These are phyloP conservation scores for Drosophila elegans DNA, from an alignment of 1,140 invertebrate genomes.

Conservation along the genomic window DNA sequence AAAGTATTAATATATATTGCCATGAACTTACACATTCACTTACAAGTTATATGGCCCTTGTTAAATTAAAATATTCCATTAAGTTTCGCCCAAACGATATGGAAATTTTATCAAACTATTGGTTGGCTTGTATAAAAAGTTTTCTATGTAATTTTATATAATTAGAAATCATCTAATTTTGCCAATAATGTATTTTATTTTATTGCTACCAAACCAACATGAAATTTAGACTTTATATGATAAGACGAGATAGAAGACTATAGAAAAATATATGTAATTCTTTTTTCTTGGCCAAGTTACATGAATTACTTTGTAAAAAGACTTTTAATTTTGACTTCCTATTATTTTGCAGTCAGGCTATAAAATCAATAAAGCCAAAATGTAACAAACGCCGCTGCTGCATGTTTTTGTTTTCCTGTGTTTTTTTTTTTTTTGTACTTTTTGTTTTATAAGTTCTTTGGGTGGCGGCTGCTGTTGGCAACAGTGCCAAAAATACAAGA, in stretches of 20 bases:
- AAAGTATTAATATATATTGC: background rate
- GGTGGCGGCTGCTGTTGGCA: conserved; percentile 37
- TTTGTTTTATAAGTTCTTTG: conserved; percentile 3
- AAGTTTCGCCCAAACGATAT: no score
- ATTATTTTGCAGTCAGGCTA: conserved; percentile 4
- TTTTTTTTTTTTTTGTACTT: background rate
- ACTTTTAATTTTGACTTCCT: background rate
- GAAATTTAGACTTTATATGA: no score
- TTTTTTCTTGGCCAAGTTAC: no score
- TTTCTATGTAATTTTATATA: no score
- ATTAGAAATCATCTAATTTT: no score
- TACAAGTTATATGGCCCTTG: background rate
- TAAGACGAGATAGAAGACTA: no score
- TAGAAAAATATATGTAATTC: background rate
- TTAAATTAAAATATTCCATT: background rate
- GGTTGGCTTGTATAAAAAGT: no score
- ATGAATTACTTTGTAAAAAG: background rate
- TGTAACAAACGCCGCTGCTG: conserved; percentile 4
- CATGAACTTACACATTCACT: background rate
- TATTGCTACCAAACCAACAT: no score
- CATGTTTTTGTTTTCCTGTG: conserved; percentile 4
- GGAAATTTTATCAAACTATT: background rate
- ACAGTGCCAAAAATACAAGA: conserved; percentile 36
- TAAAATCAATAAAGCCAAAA: conserved; percentile 22
- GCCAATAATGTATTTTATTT: no score